Evolutionary conservation across 2,888 invertebrate genomes (phyloP).

Genomic region (Acleris holmiana): DNA sequence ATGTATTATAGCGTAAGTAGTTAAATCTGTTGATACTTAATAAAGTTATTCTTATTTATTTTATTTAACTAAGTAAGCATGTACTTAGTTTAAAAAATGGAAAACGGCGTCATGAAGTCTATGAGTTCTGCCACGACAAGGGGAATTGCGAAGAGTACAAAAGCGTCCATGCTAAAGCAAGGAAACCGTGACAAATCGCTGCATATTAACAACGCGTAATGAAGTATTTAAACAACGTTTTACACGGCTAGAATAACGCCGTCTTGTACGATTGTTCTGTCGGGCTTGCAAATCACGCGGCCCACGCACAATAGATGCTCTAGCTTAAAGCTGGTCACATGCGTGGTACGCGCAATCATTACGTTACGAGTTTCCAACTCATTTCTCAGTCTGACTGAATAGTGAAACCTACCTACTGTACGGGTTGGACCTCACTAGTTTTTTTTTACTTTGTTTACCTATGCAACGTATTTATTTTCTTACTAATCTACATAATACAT

Average conservation of each 20-base stretch:
- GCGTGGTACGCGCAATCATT: constrained; percentile 10
- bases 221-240: constrained; percentile 33
- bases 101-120: constrained; percentile 13
- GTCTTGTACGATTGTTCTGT: constrained; percentile 30
- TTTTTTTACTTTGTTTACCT: too few species aligned
- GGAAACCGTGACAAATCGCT: constrained; percentile 34
- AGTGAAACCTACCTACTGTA: too few species aligned
- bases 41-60: too few species aligned
- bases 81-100: constrained; percentile 9
- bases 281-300: constrained; percentile 28
- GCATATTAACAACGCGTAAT: constrained; percentile 38
- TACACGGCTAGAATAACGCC: constrained; percentile 30
- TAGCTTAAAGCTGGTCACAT: constrained; percentile 12
- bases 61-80: too few species aligned
- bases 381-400: neutral
- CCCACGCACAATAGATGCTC: constrained; percentile 28
- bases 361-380: neutral
- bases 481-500: too few species aligned
- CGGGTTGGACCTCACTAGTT: too few species aligned
- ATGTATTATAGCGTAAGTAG: too few species aligned
- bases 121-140: constrained; percentile 25
- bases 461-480: too few species aligned
- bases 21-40: too few species aligned
- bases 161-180: constrained; percentile 10
- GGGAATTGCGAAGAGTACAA: constrained; percentile 10